phyloP scores from a whole-genome alignment of 92 coral and sea anemone species.

The Porites rus region DNA sequence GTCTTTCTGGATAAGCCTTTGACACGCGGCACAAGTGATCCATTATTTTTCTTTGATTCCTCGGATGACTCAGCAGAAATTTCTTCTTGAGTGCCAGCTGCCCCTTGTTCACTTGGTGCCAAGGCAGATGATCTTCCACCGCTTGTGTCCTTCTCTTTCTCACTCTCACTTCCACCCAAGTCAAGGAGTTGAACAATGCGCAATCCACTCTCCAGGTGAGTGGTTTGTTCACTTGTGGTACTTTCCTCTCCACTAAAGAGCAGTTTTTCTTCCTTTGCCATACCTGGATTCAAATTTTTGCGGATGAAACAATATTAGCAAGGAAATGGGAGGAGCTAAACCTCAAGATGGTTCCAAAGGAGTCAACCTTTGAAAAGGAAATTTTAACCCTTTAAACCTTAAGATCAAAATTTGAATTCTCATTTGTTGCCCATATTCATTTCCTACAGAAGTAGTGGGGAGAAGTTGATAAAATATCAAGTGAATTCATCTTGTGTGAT shows the following conservation, averaged over 20 bases:
- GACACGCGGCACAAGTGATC: background rate
- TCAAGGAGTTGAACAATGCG: conserved; percentile 47
- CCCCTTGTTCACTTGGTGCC: background rate
- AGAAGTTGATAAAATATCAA: too few relatives aligned
- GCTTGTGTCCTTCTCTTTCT: background rate
- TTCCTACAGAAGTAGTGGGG: too few relatives aligned
- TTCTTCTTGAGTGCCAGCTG: background rate
- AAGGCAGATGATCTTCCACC: background rate
- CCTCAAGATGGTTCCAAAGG: too few relatives aligned
- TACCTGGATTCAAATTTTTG: conserved; percentile 9
- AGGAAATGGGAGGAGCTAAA: too few relatives aligned
- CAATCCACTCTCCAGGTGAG: conserved; percentile 26
- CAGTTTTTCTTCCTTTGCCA: conserved; percentile 13
- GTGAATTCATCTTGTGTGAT: too few relatives aligned
- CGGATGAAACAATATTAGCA: too few relatives aligned
- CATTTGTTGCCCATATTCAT: too few relatives aligned
- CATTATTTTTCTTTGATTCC: background rate
- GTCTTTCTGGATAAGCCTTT: background rate
- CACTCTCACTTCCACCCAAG: background rate
- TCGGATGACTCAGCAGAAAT: background rate
- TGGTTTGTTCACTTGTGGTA: conserved; percentile 12
- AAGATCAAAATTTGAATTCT: too few relatives aligned
- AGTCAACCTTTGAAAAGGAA: too few relatives aligned
- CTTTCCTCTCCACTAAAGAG: conserved; percentile 42
- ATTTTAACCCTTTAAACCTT: too few relatives aligned